Conservation (phyloP, 2,888 invertebrate genomes). For the Aphrophora alni region DNA sequence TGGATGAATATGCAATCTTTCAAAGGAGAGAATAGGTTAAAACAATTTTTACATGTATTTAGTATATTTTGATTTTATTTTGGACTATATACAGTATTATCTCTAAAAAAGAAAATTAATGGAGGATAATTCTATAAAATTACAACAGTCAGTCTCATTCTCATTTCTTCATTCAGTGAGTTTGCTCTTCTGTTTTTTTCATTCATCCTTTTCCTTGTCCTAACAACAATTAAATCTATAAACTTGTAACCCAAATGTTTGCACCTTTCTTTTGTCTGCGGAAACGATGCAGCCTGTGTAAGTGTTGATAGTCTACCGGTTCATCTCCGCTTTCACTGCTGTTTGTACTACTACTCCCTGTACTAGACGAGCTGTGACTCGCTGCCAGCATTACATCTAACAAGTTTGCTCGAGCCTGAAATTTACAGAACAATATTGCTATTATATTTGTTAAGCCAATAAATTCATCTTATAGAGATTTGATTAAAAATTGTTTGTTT, state of each 20-base stretch:
- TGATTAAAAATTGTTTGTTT: too few species aligned
- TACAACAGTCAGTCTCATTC: background rate
- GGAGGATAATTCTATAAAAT: background rate
- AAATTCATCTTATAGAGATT: too few species aligned
- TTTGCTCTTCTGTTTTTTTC: background rate
- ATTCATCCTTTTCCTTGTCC: background rate
- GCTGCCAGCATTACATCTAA: constrained; percentile 80
- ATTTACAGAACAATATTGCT: too few species aligned
- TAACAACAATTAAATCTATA: constrained; percentile 4
- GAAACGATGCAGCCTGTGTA: constrained; percentile 71
- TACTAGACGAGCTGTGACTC: constrained; percentile 67
- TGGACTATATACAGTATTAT: background rate
- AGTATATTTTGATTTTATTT: background rate
- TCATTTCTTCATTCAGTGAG: background rate
- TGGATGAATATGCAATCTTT: too few species aligned
- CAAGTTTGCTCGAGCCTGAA: constrained; percentile 75
- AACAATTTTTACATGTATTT: background rate
- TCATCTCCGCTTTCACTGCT: constrained; percentile 67
- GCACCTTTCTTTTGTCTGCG: constrained; percentile 79
- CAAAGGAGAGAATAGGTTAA: background rate
- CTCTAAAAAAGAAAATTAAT: background rate
- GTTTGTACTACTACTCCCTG: constrained; percentile 64
- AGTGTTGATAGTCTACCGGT: constrained; percentile 70
- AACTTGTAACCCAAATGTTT: constrained; percentile 12
- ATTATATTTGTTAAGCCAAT: too few species aligned